Evolutionary conservation across 2,113 vertebrate genomes (phyloP), one percentile per base, ranked within the genome.

Genomic region (Fulica atra): DNA sequence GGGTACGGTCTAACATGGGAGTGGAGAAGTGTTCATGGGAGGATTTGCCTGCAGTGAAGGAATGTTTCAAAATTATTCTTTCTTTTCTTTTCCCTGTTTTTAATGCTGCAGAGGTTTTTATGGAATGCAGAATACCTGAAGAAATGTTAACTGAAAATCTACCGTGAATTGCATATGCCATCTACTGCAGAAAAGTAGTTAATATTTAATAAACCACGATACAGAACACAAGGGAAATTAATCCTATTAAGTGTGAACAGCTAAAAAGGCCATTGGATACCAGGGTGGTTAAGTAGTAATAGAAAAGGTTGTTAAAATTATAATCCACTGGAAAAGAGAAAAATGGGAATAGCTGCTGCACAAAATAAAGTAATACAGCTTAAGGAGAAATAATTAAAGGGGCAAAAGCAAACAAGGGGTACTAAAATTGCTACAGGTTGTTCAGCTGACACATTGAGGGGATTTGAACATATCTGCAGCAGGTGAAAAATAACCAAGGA

Each of bases 161-260:
- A 57, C 84, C 54, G 70, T 73, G 87, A 89, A 87, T 77, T 93
- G 56, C 59, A 89, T 89, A 36, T 93, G 86, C 92, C 88, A 88
- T 91, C 88, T 95, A 89, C 82, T 89, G 81, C 81, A 92, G 86
- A 33, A 89, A 94, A 86, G 59, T 65, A 69, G 88, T 93, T 94
- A 97, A 95, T 95, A 82, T 80, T 88, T 95, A 95, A 95, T 81
- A 92, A 96, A 85, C 7, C 61, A 91, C 50, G 54, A 42, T 63
- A 20, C 40, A 59, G 46, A 74, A 74, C 10, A 12, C 3, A 10
- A 69, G 63, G 69, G 66, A 71, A 93, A 91, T 85, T 74, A 94
- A 92, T 87, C 38, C 50, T 89, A 83, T 91, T 78, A 83, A 78
- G 46, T 54, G 54, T 57, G 86, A 96, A 95, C 66, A 69, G 70